Base-by-base conservation (phyloP, 2,888 invertebrate genomes). In the Sialis fuliginosa region DNA sequence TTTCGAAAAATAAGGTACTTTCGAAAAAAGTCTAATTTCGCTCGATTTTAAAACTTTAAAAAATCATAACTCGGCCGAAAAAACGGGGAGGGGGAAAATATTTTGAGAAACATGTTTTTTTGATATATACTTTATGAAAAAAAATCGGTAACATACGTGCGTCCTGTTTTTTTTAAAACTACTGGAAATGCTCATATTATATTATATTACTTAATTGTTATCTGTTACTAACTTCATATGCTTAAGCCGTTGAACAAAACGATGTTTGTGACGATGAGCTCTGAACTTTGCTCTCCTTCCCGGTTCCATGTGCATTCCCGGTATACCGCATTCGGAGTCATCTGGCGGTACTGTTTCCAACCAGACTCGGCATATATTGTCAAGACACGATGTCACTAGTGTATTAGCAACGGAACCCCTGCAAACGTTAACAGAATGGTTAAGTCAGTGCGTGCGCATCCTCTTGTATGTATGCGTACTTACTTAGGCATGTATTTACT, bases 401-500 rank as follows among this genome's bases (percentile, higher is more conserved):
- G 96, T 92, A 68, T 98, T 97, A 50, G 93, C 92, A 9, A 97
- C 93, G 45, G 93, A 91, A 46, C 95, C 93, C 63, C 90, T 90
- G 64, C 30, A 64, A 52, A 52, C 48, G 51, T 9, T 60, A 6
- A 44, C 7, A 4, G 22, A 30, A 22, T 13, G 12, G n/a, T 41
- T 41, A 30, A 5, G 22, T 9, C 6, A 9, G 10, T 10, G n/a
- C 5, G 12, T 10, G n/a, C 5, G 12, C 4, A 12, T 40, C 7
- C 12, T 40, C 13, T 40, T 10, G 9, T 6, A 9, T 41, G 13
- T 32, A 42, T 30, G 31, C 22, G 33, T 50, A 62, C 71, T 69
- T 69, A 90, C 89, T 92, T 92, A 45, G 97, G 96, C 95, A 98
- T 96, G 60, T 96, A 97, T 70, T 96, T 95, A 71, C 97, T 97